A percentile compares a stretch with the other conserved stretches of the same genome.
These are phyloP conservation scores for Drosophila flavopinicola DNA, from an alignment of 2,888 invertebrate species.

Conservation along the genomic window DNA sequence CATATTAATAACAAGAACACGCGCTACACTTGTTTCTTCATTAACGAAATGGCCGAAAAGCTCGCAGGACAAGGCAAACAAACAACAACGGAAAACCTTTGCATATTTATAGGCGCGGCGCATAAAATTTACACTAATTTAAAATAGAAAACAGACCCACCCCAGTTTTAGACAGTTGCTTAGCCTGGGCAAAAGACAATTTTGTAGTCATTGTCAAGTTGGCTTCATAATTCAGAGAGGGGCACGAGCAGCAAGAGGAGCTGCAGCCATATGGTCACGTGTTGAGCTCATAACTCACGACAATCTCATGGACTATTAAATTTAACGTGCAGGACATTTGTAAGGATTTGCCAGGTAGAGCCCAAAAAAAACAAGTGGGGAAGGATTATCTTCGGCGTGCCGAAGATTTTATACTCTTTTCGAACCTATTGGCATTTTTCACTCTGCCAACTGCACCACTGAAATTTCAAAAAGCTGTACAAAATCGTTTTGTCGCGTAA, in stretches of 20 bases:
- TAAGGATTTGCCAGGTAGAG: slow-evolving; percentile 52
- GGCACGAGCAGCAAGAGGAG: neutral
- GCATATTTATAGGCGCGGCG: slow-evolving; percentile 65
- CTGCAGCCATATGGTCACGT: slow-evolving; percentile 73
- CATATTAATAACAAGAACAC: slow-evolving; percentile 11
- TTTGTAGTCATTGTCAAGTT: slow-evolving; percentile 48
- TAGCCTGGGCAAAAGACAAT: slow-evolving; percentile 33
- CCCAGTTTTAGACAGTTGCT: neutral
- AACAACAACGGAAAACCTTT: slow-evolving; percentile 36
- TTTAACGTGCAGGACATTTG: slow-evolving; percentile 61
- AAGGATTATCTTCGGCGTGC: too few relatives aligned
- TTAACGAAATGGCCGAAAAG: slow-evolving; percentile 56
- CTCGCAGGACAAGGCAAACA: neutral
- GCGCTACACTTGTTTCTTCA: slow-evolving; percentile 48
- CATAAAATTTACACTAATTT: slow-evolving; percentile 68
- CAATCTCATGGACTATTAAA: slow-evolving; percentile 65
- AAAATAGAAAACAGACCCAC: slow-evolving; percentile 31
- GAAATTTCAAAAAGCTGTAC: too few relatives aligned
- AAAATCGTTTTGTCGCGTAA: too few relatives aligned
- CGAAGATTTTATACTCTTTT: too few relatives aligned
- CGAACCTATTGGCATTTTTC: too few relatives aligned
- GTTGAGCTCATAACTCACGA: slow-evolving; percentile 67
- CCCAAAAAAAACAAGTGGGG: too few relatives aligned
- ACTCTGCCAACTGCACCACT: too few relatives aligned
- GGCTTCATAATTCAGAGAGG: slow-evolving; percentile 40